A percentile compares a stretch with the other conserved stretches of the same genome.
Conservation (phyloP, 2,113 vertebrate species). For the Psammodynastes pulverulentus region DNA sequence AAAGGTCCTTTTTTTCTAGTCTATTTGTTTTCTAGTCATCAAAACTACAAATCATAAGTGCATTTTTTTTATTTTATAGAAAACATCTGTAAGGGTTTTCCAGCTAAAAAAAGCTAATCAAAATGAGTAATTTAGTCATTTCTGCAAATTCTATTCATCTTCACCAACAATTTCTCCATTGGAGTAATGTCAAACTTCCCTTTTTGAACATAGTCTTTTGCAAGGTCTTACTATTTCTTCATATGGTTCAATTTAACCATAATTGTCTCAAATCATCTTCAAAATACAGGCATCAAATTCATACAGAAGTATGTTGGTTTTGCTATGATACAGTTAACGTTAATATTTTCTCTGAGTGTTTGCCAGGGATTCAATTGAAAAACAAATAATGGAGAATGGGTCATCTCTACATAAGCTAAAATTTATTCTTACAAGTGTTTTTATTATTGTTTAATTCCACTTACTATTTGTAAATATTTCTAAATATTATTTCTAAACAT, state of each 20-base stretch:
- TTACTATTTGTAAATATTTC: neutral
- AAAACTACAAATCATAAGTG: neutral
- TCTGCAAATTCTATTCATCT: neutral
- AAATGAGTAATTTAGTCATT: neutral
- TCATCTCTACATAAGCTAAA: neutral
- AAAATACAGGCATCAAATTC: neutral
- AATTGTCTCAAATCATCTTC: neutral
- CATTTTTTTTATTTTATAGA: neutral
- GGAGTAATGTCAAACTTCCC: neutral
- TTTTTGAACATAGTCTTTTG: neutral
- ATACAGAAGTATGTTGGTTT: neutral
- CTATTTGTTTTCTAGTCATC: neutral
- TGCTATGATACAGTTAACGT: neutral
- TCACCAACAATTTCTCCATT: neutral
- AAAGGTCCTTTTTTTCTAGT: neutral
- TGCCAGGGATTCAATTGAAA: neutral
- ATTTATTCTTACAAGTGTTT: neutral
- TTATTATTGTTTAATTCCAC: neutral
- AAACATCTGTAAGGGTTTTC: neutral
- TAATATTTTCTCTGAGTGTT: neutral
- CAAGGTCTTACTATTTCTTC: neutral
- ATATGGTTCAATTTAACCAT: neutral
- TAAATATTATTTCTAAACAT: neutral
- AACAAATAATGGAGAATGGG: neutral
- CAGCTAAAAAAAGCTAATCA: neutral